Base-by-base conservation (phyloP, 1,140 invertebrate species). In the Apis cerana region DNA sequence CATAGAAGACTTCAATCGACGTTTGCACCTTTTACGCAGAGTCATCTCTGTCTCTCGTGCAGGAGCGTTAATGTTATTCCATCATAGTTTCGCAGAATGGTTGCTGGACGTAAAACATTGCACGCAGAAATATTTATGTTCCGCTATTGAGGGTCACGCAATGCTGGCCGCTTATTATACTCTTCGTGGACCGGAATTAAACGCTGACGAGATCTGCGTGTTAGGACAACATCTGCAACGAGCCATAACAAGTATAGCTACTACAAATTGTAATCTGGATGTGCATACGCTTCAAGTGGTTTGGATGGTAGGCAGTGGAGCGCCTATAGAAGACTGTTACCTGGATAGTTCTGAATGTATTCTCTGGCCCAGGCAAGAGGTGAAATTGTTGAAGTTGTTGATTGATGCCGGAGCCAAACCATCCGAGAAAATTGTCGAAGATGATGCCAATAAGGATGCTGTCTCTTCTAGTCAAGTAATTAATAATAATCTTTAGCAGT, bases 81-180 rank as follows among this genome's bases (percentile, higher is more conserved):
- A 98, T 92, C 97, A 97, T 90, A 98, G 98, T 81, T 99, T 99
- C 92, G 97, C 98, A 13, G 97, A 98, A 90, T 99, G 98, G 98
- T 93, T 99, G 64, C 93, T 98, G 43, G 98, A 99, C 93, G 98
- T 99, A 0, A 99, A 99, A 93, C 98, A 99, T 90, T 99, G 98
- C 91, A 99, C 98, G 17, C 97, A 98, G 86, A 98, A 98, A 89
- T 99, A 98, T 92, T 94, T 99, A 64, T 99, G 98, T 91, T 96
- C 97, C 81, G 97, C 97, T 1, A 95, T 96, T 59, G 97, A 98
- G 90, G 98, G 98, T 1, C 98, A 99, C 92, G 97, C 97, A 5
- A 97, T 98, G 95, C 95, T 99, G 43, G 97, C 98, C 12, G 97
- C 98, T 95, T 96, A 97, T 90, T 97, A 98, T 86, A 96, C 97